A percentile compares a stretch with the other conserved stretches of the same genome.
Evolutionary conservation across 2,113 vertebrate species (phyloP).

Genomic region (Myotis davidii): DNA sequence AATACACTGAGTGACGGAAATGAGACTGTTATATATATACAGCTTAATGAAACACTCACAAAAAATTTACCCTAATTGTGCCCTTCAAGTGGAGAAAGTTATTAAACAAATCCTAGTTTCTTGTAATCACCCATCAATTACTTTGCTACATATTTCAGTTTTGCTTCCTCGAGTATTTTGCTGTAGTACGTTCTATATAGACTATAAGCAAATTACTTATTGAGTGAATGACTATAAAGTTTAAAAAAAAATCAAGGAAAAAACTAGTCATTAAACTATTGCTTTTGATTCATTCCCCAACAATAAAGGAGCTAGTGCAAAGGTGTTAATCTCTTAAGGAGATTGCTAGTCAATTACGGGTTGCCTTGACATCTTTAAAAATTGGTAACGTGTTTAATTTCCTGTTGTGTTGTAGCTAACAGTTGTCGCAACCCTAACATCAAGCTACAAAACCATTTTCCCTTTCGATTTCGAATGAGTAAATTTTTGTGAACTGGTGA

Average conservation of each 20-base stretch:
- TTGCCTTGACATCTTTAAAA: neutral
- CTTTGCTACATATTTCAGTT: neutral
- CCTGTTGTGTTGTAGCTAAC: neutral
- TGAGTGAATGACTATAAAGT: neutral
- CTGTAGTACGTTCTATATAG: neutral
- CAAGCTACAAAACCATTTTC: neutral
- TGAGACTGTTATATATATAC: constrained; percentile 8
- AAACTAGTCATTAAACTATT: neutral
- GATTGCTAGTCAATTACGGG: neutral
- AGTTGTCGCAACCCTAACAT: neutral
- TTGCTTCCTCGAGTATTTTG: constrained; percentile 3
- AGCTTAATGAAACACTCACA: constrained; percentile 78
- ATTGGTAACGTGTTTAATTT: neutral
- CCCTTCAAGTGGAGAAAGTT: neutral
- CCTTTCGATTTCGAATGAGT: neutral
- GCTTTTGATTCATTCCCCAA: constrained; percentile 1
- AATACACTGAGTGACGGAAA: constrained; percentile 58
- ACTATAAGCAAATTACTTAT: neutral
- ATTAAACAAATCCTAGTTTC: neutral
- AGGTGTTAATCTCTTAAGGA: neutral
- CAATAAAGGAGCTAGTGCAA: neutral
- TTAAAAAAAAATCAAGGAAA: neutral
- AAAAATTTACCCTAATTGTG: constrained; percentile 63
- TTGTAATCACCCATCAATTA: neutral
- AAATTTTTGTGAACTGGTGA: constrained; percentile 64